These are phyloP conservation scores for Zaprionus lineosus DNA, from an alignment of 2,888 invertebrate species.

Conservation along the genomic window DNA sequence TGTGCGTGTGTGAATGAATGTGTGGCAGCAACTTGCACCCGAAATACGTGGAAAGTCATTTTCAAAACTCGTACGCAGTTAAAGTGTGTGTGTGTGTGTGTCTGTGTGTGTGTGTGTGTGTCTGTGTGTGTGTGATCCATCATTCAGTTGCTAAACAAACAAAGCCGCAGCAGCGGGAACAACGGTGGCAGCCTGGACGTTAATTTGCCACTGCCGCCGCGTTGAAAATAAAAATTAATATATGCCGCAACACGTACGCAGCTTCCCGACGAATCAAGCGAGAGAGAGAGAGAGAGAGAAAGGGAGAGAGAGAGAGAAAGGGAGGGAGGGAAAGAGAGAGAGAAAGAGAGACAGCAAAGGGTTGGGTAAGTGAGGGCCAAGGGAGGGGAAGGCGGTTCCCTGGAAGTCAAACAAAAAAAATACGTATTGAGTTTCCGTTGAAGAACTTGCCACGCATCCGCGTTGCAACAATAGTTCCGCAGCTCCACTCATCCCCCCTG, in stretches of 20 bases:
- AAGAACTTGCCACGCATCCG: constrained; percentile 35
- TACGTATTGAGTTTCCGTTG: constrained; percentile 51
- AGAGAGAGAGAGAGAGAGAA: neutral
- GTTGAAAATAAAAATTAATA: constrained; percentile 75
- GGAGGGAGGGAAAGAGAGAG: neutral
- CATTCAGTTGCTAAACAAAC: constrained; percentile 75
- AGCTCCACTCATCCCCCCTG: neutral
- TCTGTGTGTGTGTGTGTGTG: constrained; percentile 10
- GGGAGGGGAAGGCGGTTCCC: neutral
- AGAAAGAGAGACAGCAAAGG: neutral
- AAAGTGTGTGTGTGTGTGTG: constrained; percentile 4
- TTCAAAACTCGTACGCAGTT: constrained; percentile 33
- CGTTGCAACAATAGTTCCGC: constrained; percentile 22
- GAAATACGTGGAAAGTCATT: constrained; percentile 63
- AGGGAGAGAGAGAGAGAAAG: neutral
- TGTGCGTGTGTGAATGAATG: constrained; percentile 6
- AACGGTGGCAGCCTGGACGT: constrained; percentile 38
- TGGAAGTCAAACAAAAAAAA: too few relatives aligned
- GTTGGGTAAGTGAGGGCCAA: neutral
- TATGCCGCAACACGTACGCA: constrained; percentile 76
- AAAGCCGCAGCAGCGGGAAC: constrained; percentile 36
- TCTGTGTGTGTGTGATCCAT: constrained; percentile 58
- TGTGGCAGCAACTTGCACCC: constrained; percentile 47
- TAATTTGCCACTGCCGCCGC: constrained; percentile 64
- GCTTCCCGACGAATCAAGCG: constrained; percentile 37